phyloP scores from a whole-genome alignment of 2,797 vertebrate species.

The Melanotaenia pygmaea region DNA sequence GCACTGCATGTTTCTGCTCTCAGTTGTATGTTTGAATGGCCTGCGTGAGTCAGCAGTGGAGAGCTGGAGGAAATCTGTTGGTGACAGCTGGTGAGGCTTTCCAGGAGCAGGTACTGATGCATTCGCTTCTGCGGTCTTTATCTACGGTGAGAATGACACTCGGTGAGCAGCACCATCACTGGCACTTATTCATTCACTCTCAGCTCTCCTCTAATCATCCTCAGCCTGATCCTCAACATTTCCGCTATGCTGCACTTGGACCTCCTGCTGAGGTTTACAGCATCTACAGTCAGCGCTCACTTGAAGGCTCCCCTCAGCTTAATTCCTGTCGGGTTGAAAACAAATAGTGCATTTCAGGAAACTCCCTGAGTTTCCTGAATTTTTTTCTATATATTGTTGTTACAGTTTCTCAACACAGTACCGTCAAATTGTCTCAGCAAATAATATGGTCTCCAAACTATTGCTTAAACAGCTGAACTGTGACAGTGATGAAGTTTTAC shows the following conservation, averaged over 20 bases:
- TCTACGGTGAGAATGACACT: slow-evolving; percentile 55
- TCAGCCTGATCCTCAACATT: slow-evolving; percentile 49
- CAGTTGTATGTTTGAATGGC: background rate
- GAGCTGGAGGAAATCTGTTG: slow-evolving; percentile 35
- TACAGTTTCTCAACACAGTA: slow-evolving; percentile 9
- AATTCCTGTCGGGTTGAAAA: slow-evolving; percentile 38
- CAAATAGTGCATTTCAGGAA: slow-evolving; percentile 19
- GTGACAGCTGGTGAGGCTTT: slow-evolving; percentile 63
- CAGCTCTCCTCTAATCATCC: slow-evolving; percentile 50
- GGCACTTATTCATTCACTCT: slow-evolving; percentile 39
- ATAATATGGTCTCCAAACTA: slow-evolving; percentile 38
- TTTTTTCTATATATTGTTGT: slow-evolving; percentile 19
- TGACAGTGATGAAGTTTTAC: slow-evolving; percentile 54
- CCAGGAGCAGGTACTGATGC: slow-evolving; percentile 50
- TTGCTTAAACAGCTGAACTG: slow-evolving; percentile 57
- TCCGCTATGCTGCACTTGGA: slow-evolving; percentile 31
- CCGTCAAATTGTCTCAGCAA: slow-evolving; percentile 47
- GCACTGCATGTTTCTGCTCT: background rate
- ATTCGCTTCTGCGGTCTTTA: slow-evolving; percentile 62
- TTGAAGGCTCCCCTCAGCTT: slow-evolving; percentile 25
- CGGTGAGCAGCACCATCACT: slow-evolving; percentile 61
- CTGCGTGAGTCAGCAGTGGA: slow-evolving; percentile 10
- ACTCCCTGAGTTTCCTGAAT: slow-evolving; percentile 3
- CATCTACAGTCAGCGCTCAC: slow-evolving; percentile 27
- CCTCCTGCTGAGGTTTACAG: slow-evolving; percentile 51